A percentile compares a stretch with the other conserved stretches of the same genome.
Evolutionary conservation across 2,888 invertebrate species (phyloP).

Genomic region (Strigamia transsilvanica): DNA sequence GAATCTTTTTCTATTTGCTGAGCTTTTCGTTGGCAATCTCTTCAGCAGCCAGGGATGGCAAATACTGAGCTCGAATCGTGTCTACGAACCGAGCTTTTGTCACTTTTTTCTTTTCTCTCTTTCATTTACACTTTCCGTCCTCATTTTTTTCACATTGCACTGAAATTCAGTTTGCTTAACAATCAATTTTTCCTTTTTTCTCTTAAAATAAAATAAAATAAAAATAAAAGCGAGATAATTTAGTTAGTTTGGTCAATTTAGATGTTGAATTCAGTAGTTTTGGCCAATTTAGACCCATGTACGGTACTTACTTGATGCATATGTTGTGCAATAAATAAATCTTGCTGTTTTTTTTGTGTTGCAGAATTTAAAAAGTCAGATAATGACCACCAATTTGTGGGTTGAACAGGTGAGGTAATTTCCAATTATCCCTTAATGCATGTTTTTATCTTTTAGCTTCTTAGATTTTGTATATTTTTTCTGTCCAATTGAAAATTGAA

Average conservation of each 20-base stretch:
- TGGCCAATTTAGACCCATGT: too few species aligned
- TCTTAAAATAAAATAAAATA: too few species aligned
- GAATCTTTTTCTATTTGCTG: slow-evolving; percentile 46
- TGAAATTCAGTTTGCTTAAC: not conserved
- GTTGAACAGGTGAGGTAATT: slow-evolving; percentile 85
- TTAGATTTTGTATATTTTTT: not conserved
- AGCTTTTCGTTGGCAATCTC: slow-evolving; percentile 38
- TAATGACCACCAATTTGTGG: slow-evolving; percentile 98
- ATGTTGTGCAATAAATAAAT: not conserved
- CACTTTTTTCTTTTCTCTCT: slow-evolving; percentile 11
- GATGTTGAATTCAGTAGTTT: too few species aligned
- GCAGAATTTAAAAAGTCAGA: slow-evolving; percentile 97
- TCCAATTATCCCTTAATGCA: slow-evolving; percentile 23
- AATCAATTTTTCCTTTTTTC: not conserved
- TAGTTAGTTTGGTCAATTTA: too few species aligned
- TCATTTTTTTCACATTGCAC: slow-evolving; percentile 2
- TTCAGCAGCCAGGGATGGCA: slow-evolving; percentile 32
- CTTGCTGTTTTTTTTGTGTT: slow-evolving; percentile 67
- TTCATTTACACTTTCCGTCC: slow-evolving; percentile 26
- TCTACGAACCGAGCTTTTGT: slow-evolving; percentile 26
- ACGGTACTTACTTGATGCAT: not conserved
- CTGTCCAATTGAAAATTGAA: slow-evolving; percentile 35
- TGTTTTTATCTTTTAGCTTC: not conserved
- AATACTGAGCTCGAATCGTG: slow-evolving; percentile 31
- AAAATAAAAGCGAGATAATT: too few species aligned